Evolutionary conservation across 1,140 invertebrate genomes (phyloP), one percentile per base, ranked within the genome.

Genomic region (Drosophila pseudoananassae): DNA sequence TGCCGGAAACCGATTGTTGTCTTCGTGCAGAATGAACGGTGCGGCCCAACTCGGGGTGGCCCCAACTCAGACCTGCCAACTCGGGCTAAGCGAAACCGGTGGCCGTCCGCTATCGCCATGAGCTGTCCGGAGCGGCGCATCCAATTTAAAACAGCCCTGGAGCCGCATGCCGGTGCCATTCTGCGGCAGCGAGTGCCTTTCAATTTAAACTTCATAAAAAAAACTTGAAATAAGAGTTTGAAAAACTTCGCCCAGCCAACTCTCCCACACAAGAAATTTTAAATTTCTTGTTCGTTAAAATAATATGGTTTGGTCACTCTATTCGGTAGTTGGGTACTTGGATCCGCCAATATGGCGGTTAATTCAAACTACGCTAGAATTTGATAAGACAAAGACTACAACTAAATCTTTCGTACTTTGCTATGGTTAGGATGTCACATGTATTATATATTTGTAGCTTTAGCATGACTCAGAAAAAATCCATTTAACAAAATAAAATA

Each of bases 1-100:
- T 88, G 75, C 17, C 82, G 63, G 63, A 88, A 88, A 12, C 83
- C 83, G 65, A 88, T 88, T 40, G 84, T 89, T 79, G 83, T 88
- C 76, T 88, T 88, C 7, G 84, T 74, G 51, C 83, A 88, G 38
- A 77, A 64, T 2, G 25, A 27, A 29, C 74, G 63, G 27, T 64
- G 77, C 17, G 58, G 58, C 10, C 12, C 9, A 23, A 29, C 10
- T 33, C 20, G 43, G 15, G 43, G 43, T 9, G 15, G 9, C 7
- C 43, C 43, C 17, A 20, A 6, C 59, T 46, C 10, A 4, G 63
- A 27, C 33, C 63, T 66, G 63, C 63, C 63, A 66, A 66, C 59
- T 66, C 59, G 63, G 1, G 63, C 6, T 5, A 33, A 52, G 5
- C 58, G 33, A 25, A 47, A 23, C 17, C 43, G 15, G 43, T 1